These are phyloP conservation scores for Neolamprologus longior DNA, from an alignment of 2,113 vertebrate genomes.

Conservation along the genomic window DNA sequence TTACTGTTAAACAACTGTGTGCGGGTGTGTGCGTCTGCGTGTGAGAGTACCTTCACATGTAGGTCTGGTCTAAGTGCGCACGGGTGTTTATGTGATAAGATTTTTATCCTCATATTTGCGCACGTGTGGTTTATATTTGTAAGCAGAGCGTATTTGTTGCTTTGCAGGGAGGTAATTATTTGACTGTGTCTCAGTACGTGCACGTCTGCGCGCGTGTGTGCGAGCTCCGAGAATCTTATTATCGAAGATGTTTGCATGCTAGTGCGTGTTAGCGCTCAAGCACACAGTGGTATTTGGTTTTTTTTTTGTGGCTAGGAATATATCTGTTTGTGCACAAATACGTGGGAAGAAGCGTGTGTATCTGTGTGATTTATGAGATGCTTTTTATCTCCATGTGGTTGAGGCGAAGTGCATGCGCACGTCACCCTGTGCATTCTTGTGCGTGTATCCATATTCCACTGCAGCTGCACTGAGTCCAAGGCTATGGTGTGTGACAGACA, in stretches of 20 bases:
- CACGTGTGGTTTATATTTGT: background rate
- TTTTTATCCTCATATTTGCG: background rate
- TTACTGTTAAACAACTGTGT: background rate
- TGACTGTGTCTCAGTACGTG: background rate
- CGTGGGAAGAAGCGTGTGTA: background rate
- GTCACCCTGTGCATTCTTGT: background rate
- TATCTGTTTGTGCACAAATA: conserved; percentile 13
- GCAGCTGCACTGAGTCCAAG: background rate
- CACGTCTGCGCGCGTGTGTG: background rate
- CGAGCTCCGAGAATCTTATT: background rate
- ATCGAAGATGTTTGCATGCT: background rate
- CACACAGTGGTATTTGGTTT: background rate
- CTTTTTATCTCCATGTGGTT: conserved; percentile 34
- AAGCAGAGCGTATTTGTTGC: background rate
- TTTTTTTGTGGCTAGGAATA: conserved; percentile 7
- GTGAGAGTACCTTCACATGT: background rate
- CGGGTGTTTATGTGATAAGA: background rate
- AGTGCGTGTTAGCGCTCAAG: background rate
- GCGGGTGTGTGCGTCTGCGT: background rate
- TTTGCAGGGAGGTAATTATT: background rate
- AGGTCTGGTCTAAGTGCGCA: background rate
- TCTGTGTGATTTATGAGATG: conserved; percentile 50
- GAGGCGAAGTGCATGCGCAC: background rate
- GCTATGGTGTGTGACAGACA: conserved; percentile 33
- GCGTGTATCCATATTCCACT: background rate